These are phyloP conservation scores for Chionodraco myersi DNA, from an alignment of 2,113 vertebrate genomes.

Conservation along the genomic window DNA sequence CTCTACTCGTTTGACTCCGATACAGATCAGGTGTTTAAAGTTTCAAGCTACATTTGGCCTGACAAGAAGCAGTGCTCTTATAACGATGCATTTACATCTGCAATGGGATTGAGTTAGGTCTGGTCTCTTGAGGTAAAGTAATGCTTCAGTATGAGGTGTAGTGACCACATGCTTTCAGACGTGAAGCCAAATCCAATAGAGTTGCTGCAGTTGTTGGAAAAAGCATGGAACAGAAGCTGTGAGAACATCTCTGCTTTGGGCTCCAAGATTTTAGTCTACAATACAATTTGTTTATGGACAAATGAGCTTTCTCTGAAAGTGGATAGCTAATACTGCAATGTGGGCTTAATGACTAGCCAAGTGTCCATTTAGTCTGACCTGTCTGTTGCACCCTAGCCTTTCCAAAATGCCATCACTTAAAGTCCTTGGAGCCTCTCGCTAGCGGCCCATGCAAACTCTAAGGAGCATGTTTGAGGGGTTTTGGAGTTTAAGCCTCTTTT, in stretches of 20 bases:
- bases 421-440: constrained; percentile 14
- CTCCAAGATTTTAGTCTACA: constrained; percentile 16
- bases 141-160: constrained; percentile 28
- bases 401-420: constrained; percentile 50
- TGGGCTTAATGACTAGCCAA: constrained; percentile 49
- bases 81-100: constrained; percentile 38
- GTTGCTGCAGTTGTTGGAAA: constrained; percentile 27
- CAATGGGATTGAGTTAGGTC: constrained; percentile 31
- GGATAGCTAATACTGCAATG: constrained; percentile 21
- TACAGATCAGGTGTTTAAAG: constrained; percentile 2
- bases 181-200: constrained; percentile 45
- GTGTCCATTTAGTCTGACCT: constrained; percentile 38
- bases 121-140: constrained; percentile 37
- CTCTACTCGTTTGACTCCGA: not conserved
- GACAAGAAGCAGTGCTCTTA: constrained; percentile 21
- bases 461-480: constrained; percentile 60
- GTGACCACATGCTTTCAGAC: constrained; percentile 66
- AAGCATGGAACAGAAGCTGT: constrained; percentile 1
- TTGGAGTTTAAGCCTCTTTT: constrained; percentile 59
- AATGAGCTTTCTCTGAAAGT: constrained; percentile 37
- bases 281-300: constrained; percentile 45
- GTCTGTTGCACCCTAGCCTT: constrained; percentile 20
- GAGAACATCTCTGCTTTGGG: constrained; percentile 26
- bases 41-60: constrained; percentile 6
- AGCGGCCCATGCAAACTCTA: constrained; percentile 34